Evolutionary conservation across 1,140 invertebrate species (phyloP).

Genomic region (Sarcophaga bullata): DNA sequence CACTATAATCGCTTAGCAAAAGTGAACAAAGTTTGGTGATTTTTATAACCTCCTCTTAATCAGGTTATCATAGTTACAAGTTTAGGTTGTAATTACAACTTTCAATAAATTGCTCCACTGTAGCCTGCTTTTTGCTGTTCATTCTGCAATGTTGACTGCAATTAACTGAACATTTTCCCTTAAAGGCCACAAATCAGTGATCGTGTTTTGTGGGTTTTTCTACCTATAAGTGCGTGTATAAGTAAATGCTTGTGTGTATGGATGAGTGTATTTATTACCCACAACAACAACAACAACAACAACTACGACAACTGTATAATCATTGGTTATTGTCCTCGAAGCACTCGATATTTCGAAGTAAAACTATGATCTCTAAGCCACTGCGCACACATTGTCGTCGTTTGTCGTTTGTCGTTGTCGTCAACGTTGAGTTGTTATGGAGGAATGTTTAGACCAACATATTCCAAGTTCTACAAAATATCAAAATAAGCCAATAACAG

Average conservation of each 20-base stretch:
- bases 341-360: background rate
- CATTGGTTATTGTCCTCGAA: constrained; percentile 18
- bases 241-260: background rate
- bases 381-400: background rate
- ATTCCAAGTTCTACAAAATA: constrained; percentile 30
- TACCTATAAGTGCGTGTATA: background rate
- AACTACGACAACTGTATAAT: background rate
- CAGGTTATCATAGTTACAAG: no score
- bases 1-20: no score
- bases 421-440: constrained; percentile 33
- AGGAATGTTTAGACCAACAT: constrained; percentile 37
- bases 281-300: background rate
- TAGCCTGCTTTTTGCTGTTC: background rate
- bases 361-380: constrained; percentile 6
- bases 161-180: constrained; percentile 40
- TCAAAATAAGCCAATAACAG: constrained; percentile 11
- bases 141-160: constrained; percentile 38
- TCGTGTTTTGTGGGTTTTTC: constrained; percentile 28
- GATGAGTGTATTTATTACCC: constrained; percentile 6
- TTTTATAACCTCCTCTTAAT: no score
- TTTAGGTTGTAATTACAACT: no score
- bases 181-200: constrained; percentile 40
- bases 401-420: constrained; percentile 7
- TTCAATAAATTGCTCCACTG: background rate
- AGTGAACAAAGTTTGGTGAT: no score